Percentiles rank a stretch among this genome's conserved stretches.
These are phyloP conservation scores for Lepisosteus osseus DNA, from an alignment of 2,113 vertebrate species.

Conservation along the genomic window DNA sequence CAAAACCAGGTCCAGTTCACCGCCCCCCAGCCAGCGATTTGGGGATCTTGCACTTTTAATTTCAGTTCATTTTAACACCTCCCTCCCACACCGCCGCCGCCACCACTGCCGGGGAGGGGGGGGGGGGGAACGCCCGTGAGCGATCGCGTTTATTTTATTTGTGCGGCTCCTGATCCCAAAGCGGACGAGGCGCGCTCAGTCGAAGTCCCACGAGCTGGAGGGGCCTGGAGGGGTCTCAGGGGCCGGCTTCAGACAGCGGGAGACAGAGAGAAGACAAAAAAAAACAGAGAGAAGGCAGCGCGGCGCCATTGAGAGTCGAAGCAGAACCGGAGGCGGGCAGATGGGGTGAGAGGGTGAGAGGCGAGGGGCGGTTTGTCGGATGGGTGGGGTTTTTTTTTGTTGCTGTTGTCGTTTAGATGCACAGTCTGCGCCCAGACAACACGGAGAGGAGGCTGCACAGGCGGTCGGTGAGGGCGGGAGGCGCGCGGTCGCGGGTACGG, in stretches of 20 bases:
- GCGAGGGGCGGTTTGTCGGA: conserved; percentile 19
- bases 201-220: conserved; percentile 68
- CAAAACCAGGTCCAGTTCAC: neutral
- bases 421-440: conserved; percentile 52
- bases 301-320: conserved; percentile 55
- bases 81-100: conserved; percentile 43
- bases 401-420: conserved; percentile 53
- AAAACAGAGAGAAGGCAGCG: conserved; percentile 64
- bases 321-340: conserved; percentile 30
- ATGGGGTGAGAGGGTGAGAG: conserved; percentile 20
- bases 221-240: conserved; percentile 69
- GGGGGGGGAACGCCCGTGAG: conserved; percentile 33
- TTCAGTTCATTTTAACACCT: conserved; percentile 15
- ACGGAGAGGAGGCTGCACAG: conserved; percentile 11
- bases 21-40: neutral
- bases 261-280: conserved; percentile 59
- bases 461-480: neutral
- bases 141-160: no score
- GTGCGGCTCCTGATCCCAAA: no score
- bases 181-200: conserved; percentile 60
- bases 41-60: no score
- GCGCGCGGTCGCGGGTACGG: conserved; percentile 43
- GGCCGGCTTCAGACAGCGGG: conserved; percentile 66
- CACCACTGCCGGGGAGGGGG: conserved; percentile 51
- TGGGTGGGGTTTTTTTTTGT: conserved; percentile 31